Percentiles rank a stretch among this genome's conserved stretches.
phyloP scores from a whole-genome alignment of 2,888 invertebrate species.

The Pyrgus malvae region DNA sequence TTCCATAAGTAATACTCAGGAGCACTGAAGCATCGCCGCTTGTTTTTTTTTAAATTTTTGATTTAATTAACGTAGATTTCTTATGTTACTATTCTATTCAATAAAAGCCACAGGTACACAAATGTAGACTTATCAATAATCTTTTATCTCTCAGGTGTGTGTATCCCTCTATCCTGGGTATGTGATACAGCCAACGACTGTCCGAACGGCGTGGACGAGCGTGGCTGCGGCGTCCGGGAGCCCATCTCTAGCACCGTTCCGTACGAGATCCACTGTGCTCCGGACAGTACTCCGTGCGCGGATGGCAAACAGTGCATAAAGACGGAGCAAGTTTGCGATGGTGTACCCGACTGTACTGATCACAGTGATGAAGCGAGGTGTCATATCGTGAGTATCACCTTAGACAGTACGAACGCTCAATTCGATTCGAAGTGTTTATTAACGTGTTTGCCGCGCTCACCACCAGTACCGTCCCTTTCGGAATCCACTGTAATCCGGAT shows the following conservation, averaged over 20 bases:
- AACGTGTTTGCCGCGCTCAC: too few relatives aligned
- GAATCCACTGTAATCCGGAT: too few relatives aligned
- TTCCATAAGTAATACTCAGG: too few relatives aligned
- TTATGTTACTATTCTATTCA: too few relatives aligned
- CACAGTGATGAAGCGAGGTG: slow-evolving; percentile 86
- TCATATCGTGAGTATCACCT: slow-evolving; percentile 34
- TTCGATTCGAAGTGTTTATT: too few relatives aligned
- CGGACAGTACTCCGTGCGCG: slow-evolving; percentile 83
- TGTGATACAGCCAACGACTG: slow-evolving; percentile 93
- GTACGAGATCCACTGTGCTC: slow-evolving; percentile 56
- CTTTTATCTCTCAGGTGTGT: slow-evolving; percentile 86
- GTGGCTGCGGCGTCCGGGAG: slow-evolving; percentile 41
- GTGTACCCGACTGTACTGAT: slow-evolving; percentile 73
- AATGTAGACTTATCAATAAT: too few relatives aligned
- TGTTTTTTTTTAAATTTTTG: too few relatives aligned
- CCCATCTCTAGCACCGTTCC: not conserved
- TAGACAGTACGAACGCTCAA: too few relatives aligned
- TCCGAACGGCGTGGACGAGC: slow-evolving; percentile 90
- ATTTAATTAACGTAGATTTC: too few relatives aligned
- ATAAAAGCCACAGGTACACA: too few relatives aligned
- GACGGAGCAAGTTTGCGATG: slow-evolving; percentile 88
- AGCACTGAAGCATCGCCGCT: too few relatives aligned
- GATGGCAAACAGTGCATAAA: slow-evolving; percentile 85
- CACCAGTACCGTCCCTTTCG: too few relatives aligned
- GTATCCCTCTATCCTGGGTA: slow-evolving; percentile 89